Evolutionary conservation across 2,113 vertebrate genomes (phyloP).

Genomic region (Papio anubis): DNA sequence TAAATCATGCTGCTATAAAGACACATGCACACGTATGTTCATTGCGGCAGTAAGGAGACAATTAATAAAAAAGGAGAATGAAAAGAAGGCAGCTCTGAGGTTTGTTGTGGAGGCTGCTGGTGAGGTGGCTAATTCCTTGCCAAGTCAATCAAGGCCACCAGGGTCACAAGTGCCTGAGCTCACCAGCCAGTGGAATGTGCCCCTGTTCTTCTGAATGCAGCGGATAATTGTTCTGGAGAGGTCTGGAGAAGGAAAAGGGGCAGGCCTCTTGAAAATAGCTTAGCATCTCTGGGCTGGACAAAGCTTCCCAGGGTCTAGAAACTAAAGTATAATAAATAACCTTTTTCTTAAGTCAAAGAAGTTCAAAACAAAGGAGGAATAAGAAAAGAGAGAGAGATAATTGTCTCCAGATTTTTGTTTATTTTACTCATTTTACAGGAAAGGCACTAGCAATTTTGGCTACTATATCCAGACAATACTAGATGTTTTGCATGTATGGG

Average conservation of each 20-base stretch:
- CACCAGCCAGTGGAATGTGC: neutral
- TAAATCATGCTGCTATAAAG: too few relatives aligned
- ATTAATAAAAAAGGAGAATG: neutral
- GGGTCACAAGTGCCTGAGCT: neutral
- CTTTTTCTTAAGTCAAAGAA: neutral
- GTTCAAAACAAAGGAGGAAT: neutral
- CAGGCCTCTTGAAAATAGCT: neutral
- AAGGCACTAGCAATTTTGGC: neutral
- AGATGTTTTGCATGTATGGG: neutral
- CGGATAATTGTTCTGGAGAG: neutral
- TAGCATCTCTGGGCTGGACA: neutral
- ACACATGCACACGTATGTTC: too few relatives aligned
- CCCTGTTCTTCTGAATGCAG: neutral
- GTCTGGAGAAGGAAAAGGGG: neutral
- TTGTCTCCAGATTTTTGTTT: neutral
- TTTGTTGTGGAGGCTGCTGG: fast-evolving
- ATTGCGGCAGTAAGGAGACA: neutral
- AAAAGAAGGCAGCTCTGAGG: neutral
- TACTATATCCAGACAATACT: neutral
- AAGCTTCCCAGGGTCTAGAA: neutral
- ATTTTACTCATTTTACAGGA: neutral
- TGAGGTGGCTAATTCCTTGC: neutral
- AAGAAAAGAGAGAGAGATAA: neutral
- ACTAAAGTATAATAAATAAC: neutral
- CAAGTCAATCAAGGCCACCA: neutral